These are phyloP conservation scores for Xenus cinereus DNA, from an alignment of 2,113 vertebrate species.

Conservation along the genomic window DNA sequence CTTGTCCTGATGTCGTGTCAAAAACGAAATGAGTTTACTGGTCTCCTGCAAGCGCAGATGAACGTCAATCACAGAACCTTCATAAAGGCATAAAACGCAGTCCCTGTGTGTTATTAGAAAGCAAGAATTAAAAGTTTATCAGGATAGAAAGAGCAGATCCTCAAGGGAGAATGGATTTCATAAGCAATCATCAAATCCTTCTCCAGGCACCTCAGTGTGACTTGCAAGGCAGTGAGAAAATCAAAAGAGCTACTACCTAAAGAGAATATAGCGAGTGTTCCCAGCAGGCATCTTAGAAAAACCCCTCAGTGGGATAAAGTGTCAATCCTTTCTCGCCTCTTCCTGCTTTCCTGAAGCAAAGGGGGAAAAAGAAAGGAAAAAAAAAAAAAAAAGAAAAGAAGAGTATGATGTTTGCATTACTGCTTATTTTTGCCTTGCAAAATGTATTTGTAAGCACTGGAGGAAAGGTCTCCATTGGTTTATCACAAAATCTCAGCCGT, in stretches of 20 bases:
- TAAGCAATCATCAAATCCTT: slow-evolving; percentile 40
- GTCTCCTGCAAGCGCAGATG: not conserved
- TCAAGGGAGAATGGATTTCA: slow-evolving; percentile 46
- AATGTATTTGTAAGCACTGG: not conserved
- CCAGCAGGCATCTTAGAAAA: slow-evolving; percentile 3
- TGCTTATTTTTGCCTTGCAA: not conserved
- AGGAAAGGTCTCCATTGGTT: not conserved
- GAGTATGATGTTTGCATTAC: not conserved
- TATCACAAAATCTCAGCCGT: not conserved
- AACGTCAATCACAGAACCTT: slow-evolving; percentile 30
- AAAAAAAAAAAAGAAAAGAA: not conserved
- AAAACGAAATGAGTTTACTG: not conserved
- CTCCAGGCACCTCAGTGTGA: slow-evolving; percentile 17
- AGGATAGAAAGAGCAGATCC: slow-evolving; percentile 58
- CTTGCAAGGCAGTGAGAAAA: slow-evolving; percentile 7
- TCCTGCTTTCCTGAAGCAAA: not conserved
- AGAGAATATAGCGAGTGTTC: not conserved
- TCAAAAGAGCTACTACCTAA: slow-evolving; percentile 52
- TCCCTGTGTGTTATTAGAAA: not conserved
- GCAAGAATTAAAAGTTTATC: slow-evolving; percentile 59
- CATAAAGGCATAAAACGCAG: slow-evolving; percentile 5
- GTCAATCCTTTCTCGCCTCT: not conserved
- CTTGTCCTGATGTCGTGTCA: not conserved
- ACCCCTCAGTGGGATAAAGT: not conserved
- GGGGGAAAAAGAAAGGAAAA: not conserved